Evolutionary conservation across 2,113 vertebrate species (phyloP).

Genomic region (Dipodomys merriami): DNA sequence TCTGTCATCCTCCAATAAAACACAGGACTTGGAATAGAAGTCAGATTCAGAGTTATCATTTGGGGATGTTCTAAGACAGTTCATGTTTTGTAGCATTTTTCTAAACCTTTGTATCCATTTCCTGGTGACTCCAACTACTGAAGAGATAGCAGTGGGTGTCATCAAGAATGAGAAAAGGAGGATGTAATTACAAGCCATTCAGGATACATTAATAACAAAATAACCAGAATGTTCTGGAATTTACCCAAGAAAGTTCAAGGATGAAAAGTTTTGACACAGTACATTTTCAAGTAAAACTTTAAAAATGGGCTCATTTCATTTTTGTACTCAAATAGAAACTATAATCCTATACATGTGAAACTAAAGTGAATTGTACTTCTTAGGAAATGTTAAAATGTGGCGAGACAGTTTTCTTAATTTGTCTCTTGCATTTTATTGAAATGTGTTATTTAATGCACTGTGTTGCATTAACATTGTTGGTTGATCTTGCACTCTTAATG

Average conservation of each 20-base stretch:
- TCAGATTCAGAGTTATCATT: background rate
- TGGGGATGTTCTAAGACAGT: background rate
- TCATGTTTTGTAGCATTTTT: background rate
- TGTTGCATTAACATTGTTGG: background rate
- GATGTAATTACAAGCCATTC: background rate
- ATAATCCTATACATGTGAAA: background rate
- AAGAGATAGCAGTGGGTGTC: background rate
- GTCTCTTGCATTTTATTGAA: slow-evolving; percentile 41
- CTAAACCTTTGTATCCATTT: background rate
- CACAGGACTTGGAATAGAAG: background rate
- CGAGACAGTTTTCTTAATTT: slow-evolving; percentile 41
- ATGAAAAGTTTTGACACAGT: slow-evolving; percentile 29
- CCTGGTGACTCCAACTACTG: background rate
- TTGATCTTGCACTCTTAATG: slow-evolving; percentile 21
- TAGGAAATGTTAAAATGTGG: background rate
- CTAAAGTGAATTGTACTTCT: slow-evolving; percentile 18
- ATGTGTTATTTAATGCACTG: slow-evolving; percentile 1
- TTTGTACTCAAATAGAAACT: slow-evolving; percentile 6
- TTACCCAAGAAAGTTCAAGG: background rate
- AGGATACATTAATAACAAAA: background rate
- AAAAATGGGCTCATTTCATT: background rate
- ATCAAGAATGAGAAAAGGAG: background rate
- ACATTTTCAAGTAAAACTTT: background rate
- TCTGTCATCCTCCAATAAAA: background rate
- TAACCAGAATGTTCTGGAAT: background rate